Evolutionary conservation across 1,140 invertebrate genomes (phyloP), one percentile per base, ranked within the genome.

Genomic region (Polypedilum pembai): DNA sequence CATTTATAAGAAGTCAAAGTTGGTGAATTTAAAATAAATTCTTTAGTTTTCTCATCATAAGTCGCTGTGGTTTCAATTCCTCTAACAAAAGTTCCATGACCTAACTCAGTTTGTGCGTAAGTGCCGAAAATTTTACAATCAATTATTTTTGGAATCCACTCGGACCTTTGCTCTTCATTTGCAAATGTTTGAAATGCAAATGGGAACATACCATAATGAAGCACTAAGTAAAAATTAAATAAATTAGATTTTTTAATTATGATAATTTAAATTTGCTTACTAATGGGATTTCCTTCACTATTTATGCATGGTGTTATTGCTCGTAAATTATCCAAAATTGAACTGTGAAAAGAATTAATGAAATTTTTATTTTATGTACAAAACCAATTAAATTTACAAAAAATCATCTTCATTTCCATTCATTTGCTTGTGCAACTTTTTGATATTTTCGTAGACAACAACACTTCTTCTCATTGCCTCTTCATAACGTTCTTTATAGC

Each of bases 41-140:
- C 93, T 79, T 95, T 84, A 0, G 88, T 91, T 65, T 84, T 81
- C 0, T 88, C 84, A 83, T 98, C 95, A 81, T 96, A 98, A 3
- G 91, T 94, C 1, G 95, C 92, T 0, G 91, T 94, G 0, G 95
- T 98, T 85, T 98, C 94, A 20, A 98, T 81, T 3, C 94, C 94
- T 77, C 93, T 86, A 73, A 98, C 87, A 81, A 95, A 96, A 33
- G 95, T 96, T 8, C 94, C 95, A 84, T 98, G 95, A 0, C 95
- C 95, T 24, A 98, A 84, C 84, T 98, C 95, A 15, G 95, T 98
- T 88, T 98, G 96, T 74, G 94, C 95, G 83, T 98, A 98, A 41
- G 94, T 95, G 63, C 95, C 94, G 78, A 98, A 88, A 75, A 98
- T 92, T 78, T 90, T 87, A 76, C 90, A 88, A 76, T 87, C 87